A percentile compares a stretch with the other conserved stretches of the same genome.
Evolutionary conservation across 2,888 invertebrate genomes (phyloP).

Genomic region (Lottia scabra): DNA sequence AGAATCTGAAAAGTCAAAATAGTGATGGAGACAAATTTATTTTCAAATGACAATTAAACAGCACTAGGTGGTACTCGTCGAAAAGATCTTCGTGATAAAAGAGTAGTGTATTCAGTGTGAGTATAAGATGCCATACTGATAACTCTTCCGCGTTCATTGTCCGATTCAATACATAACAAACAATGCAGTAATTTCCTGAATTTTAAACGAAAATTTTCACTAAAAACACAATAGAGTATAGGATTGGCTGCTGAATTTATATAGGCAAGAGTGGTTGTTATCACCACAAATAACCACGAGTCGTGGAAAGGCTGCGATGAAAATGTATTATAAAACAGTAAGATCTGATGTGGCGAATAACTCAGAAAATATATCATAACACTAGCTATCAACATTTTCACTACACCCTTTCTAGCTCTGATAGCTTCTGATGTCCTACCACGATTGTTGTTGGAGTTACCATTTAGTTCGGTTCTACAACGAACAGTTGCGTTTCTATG

Average conservation of each 20-base stretch:
- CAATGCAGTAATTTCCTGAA: conserved; percentile 53
- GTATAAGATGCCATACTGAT: conserved; percentile 33
- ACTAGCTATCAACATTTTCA: conserved; percentile 71
- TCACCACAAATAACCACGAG: conserved; percentile 65
- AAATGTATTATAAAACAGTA: conserved; percentile 66
- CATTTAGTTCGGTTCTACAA: conserved; percentile 36
- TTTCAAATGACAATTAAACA: not conserved
- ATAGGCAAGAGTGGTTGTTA: conserved; percentile 67
- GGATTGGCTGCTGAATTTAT: conserved; percentile 69
- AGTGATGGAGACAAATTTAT: too few species aligned
- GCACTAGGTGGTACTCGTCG: conserved; percentile 1
- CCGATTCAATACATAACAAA: conserved; percentile 32
- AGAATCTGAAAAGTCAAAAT: too few species aligned
- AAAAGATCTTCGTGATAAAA: conserved; percentile 29
- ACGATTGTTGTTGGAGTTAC: conserved; percentile 25
- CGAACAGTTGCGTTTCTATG: conserved; percentile 46
- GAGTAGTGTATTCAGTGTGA: conserved; percentile 39
- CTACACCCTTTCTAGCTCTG: conserved; percentile 67
- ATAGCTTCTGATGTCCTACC: conserved; percentile 55
- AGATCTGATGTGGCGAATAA: conserved; percentile 70
- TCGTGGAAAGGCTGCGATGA: conserved; percentile 58
- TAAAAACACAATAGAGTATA: conserved; percentile 68
- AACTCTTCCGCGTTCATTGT: conserved; percentile 18
- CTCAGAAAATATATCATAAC: conserved; percentile 71
- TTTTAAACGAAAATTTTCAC: conserved; percentile 65